phyloP scores from a whole-genome alignment of 2,888 invertebrate species.

The Tupiocoris notatus region DNA sequence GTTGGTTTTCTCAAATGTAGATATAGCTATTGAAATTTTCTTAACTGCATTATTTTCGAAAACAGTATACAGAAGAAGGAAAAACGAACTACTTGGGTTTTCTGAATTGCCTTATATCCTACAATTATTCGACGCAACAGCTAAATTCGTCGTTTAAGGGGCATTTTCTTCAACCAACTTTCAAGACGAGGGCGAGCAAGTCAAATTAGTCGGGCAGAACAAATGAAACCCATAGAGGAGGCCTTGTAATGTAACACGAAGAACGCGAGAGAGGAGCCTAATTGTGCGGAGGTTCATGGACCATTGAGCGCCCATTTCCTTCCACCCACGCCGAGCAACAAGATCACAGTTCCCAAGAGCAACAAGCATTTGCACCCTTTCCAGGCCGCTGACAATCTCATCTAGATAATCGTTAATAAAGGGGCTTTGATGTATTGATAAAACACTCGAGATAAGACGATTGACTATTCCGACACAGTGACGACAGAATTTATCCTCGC shows the following conservation, averaged over 20 bases:
- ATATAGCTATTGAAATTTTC: no score
- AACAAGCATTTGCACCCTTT: constrained; percentile 16
- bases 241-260: neutral
- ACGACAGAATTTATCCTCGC: no score
- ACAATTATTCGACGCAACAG: neutral
- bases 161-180: neutral
- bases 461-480: no score
- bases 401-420: constrained; percentile 35
- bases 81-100: no score
- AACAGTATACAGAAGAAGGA: no score
- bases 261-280: constrained; percentile 10
- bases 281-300: constrained; percentile 35
- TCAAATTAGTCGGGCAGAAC: constrained; percentile 22
- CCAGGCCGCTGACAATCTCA: constrained; percentile 36
- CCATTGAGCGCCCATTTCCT: constrained; percentile 38
- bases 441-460: no score
- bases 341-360: constrained; percentile 24
- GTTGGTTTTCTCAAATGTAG: no score
- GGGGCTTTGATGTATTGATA: neutral
- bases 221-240: constrained; percentile 18
- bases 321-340: constrained; percentile 24
- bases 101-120: no score
- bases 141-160: neutral
- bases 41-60: no score
- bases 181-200: neutral